Evolutionary conservation across 2,113 vertebrate genomes (phyloP), one percentile per base, ranked within the genome.

Genomic region (Alces alces): DNA sequence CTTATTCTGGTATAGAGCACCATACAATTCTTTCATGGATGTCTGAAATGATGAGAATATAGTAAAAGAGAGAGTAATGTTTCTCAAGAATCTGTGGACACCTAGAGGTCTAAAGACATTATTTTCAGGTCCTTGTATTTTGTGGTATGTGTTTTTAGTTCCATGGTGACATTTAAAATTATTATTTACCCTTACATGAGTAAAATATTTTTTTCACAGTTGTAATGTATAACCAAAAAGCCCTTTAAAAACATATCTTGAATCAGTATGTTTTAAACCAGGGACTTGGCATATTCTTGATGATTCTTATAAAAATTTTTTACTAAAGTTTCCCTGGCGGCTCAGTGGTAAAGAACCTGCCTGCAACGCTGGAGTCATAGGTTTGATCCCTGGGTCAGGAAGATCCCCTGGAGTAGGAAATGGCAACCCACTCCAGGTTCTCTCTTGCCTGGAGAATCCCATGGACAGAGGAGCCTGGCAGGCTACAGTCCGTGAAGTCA

Each of bases 81-180:
- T 96, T 94, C 27, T 94, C 57, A 91, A 55, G 33, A 47, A 27
- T 76, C 43, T 85, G 3, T 82, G 80, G 82, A 54, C 19, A 91
- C 7, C 21, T 27, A 57, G 13, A 58, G 39, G 3, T 55, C 61
- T 55, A 84, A 93, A 87, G 64, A 58, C 39, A 25, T 93, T 89
- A 28, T 64, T 64, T 21, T 85, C 50, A 84, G 43, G 50, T 58
- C 39, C 70, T 52, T 80, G 13, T 82, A 39, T 55, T 93, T 95
- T 86, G 79, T 89, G 60, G 7, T 7, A 2, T 43, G 16, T 87
- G 11, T 91, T 73, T 89, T 91, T 47, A 89, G 36, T 91, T 88
- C 30, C 84, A 60, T 57, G 55, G 86, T 88, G 66, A 76, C 50
- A 70, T 43, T 96, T 93, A 76, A 93, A 96, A 84, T 92, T 58